Evolutionary conservation across 2,888 invertebrate genomes (phyloP).

Genomic region (Osmoderma eremita): DNA sequence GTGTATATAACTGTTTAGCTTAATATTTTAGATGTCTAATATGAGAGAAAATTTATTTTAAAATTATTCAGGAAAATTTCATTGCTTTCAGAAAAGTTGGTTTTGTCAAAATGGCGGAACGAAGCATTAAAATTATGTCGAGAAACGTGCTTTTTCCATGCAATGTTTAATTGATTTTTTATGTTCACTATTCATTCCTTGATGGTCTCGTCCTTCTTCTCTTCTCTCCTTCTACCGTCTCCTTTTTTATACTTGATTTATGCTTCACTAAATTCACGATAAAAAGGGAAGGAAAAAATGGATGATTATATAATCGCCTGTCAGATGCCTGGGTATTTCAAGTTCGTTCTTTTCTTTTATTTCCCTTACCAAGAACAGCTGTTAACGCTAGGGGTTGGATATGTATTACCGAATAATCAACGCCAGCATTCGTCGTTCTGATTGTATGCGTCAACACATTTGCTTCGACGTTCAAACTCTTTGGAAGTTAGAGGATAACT

Average conservation of each 20-base stretch:
- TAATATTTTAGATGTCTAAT: too few relatives aligned
- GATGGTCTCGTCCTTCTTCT: conserved; percentile 2
- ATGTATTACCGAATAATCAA: conserved; percentile 19
- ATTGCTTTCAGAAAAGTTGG: too few relatives aligned
- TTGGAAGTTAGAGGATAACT: background rate
- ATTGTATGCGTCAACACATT: conserved; percentile 24
- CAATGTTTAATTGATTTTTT: conserved; percentile 24
- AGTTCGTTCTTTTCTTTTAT: conserved; percentile 26
- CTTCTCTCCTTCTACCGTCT: background rate
- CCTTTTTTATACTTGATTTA: conserved; percentile 22
- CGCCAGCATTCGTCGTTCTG: conserved; percentile 7
- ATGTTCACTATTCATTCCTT: conserved; percentile 8
- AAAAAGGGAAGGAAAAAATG: conserved; percentile 11
- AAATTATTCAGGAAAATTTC: too few relatives aligned
- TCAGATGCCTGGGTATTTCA: conserved; percentile 29
- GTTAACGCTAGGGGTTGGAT: conserved; percentile 19
- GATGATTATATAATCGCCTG: conserved; percentile 33
- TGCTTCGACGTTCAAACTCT: background rate
- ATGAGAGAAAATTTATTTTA: too few relatives aligned
- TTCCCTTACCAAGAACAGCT: conserved; percentile 7
- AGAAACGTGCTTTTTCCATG: background rate
- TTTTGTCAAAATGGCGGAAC: too few relatives aligned
- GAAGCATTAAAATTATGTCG: background rate
- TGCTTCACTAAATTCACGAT: conserved; percentile 1
- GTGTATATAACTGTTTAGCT: too few relatives aligned